Conservation (phyloP, 92 coral and sea anemone genomes). For the Palythoa grandis region DNA sequence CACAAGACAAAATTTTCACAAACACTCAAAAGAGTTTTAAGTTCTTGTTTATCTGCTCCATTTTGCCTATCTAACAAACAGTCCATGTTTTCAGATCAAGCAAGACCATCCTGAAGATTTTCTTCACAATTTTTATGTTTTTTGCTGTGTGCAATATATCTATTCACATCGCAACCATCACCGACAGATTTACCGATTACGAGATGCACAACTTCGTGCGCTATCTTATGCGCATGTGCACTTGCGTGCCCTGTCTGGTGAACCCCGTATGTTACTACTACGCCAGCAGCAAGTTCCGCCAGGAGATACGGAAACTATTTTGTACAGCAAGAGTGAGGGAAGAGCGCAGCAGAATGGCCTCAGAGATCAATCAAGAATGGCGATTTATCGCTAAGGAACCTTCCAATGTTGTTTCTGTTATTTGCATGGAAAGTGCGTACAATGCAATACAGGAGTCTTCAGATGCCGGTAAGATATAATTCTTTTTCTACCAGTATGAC, state of each 20-base stretch:
- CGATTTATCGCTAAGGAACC: constrained; percentile 29
- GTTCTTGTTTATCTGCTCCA: no score
- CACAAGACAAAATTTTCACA: no score
- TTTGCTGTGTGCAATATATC: constrained; percentile 39
- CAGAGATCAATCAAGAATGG: constrained; percentile 38
- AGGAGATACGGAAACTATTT: constrained; percentile 17
- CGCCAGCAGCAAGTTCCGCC: constrained; percentile 33
- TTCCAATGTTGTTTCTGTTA: background rate
- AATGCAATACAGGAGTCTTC: background rate
- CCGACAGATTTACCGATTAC: constrained; percentile 24
- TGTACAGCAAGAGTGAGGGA: constrained; percentile 12
- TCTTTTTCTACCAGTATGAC: background rate
- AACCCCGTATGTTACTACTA: constrained; percentile 35
- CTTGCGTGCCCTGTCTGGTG: constrained; percentile 26
- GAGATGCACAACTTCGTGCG: constrained; percentile 36
- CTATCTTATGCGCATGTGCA: constrained; percentile 37
- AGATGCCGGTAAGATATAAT: background rate
- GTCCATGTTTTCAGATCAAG: constrained; percentile 17
- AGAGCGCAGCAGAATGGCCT: constrained; percentile 19
- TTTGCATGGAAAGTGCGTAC: constrained; percentile 16
- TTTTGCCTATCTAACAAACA: background rate
- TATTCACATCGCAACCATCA: constrained; percentile 32
- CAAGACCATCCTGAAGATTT: constrained; percentile 29
- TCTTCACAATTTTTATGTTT: constrained; percentile 35
- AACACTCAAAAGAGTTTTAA: background rate